These are phyloP conservation scores for Hesperophylax magnus DNA, from an alignment of 1,140 invertebrate species.

Conservation along the genomic window DNA sequence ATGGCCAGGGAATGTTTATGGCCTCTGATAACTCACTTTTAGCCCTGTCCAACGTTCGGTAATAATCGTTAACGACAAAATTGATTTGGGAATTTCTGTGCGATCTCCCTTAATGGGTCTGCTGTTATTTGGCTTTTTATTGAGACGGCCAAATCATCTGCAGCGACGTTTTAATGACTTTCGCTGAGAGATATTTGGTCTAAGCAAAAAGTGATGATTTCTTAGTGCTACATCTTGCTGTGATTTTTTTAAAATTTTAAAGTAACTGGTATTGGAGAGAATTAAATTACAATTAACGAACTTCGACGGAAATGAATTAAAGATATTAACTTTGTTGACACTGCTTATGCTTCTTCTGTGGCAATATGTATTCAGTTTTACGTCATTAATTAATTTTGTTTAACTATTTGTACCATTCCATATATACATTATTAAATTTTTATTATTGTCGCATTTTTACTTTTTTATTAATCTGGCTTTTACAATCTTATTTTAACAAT, in stretches of 20 bases:
- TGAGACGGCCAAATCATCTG: neutral
- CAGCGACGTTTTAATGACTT: neutral
- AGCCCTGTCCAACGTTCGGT: conserved; percentile 8
- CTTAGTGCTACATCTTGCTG: neutral
- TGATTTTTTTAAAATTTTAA: neutral
- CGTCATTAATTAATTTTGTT: too few species aligned
- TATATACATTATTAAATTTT: too few species aligned
- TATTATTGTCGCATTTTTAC: too few species aligned
- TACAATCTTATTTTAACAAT: too few species aligned
- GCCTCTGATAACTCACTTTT: conserved; percentile 47
- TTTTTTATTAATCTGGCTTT: too few species aligned
- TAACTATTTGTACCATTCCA: too few species aligned
- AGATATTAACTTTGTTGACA: neutral
- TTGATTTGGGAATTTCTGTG: conserved; percentile 43
- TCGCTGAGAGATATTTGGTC: neutral
- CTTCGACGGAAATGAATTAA: neutral
- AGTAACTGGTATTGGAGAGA: neutral
- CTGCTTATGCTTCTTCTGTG: neutral
- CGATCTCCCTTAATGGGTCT: conserved; percentile 5
- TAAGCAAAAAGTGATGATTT: neutral
- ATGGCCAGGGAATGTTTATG: conserved; percentile 33
- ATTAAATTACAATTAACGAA: neutral
- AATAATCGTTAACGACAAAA: conserved; percentile 43
- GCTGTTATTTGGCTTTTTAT: neutral
- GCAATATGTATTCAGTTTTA: too few species aligned